Conservation (phyloP, 2,113 vertebrate genomes). For the Gavialis gangeticus region DNA sequence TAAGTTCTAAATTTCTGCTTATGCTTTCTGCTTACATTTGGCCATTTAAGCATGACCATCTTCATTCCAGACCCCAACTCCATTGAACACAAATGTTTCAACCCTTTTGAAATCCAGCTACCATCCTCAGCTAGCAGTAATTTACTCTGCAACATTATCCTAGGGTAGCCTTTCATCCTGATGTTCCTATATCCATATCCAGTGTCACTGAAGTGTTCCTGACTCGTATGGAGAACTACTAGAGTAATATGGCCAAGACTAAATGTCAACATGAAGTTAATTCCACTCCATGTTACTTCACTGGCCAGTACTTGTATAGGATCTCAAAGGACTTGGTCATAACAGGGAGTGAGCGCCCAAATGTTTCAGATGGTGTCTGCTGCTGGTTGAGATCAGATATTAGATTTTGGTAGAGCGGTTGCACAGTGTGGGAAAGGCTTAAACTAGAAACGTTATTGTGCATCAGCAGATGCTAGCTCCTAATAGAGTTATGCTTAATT, state of each 20-base stretch:
- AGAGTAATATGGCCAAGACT: background rate
- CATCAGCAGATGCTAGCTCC: background rate
- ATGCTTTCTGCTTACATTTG: background rate
- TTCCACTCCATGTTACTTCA: fast-evolving
- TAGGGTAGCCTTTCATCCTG: background rate
- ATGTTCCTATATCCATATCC: background rate
- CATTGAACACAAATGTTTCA: background rate
- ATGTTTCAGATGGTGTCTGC: background rate
- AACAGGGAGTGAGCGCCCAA: fast-evolving
- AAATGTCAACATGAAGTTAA: background rate
- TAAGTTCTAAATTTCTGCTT: background rate
- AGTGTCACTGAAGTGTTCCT: background rate
- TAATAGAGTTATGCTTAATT: background rate
- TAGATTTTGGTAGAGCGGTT: background rate
- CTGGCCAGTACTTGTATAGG: background rate
- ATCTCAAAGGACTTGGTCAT: fast-evolving
- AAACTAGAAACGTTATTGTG: background rate
- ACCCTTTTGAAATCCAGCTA: background rate
- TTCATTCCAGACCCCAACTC: too few species aligned
- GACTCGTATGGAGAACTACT: background rate
- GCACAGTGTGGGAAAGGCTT: background rate
- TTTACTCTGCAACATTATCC: background rate
- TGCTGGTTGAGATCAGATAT: background rate
- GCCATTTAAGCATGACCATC: too few species aligned
- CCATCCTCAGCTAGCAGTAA: background rate